phyloP scores from a whole-genome alignment of 2,888 invertebrate genomes.

The Nephrotoma flavescens region DNA sequence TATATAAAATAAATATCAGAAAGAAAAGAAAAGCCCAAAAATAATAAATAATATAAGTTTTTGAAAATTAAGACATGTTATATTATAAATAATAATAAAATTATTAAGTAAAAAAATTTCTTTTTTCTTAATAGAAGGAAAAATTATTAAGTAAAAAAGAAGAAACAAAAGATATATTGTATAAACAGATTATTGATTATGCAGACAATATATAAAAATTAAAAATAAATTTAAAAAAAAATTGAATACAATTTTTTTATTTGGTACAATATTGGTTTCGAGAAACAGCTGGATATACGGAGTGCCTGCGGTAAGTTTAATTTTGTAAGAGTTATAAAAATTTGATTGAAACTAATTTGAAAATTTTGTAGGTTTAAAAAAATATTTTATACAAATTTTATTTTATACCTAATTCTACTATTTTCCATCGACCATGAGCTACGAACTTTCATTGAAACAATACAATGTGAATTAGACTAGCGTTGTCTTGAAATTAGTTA shows the following conservation, averaged over 20 bases:
- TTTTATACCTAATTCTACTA: too few relatives aligned
- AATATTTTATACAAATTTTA: too few relatives aligned
- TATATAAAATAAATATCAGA: background rate
- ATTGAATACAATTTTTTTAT: background rate
- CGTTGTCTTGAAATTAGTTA: too few relatives aligned
- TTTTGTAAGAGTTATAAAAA: too few relatives aligned
- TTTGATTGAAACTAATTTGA: too few relatives aligned
- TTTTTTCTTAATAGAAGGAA: conserved; percentile 1
- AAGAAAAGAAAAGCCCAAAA: background rate
- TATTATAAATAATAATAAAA: background rate
- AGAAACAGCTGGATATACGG: too few relatives aligned
- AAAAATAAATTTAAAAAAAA: background rate
- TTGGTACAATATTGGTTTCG: background rate
- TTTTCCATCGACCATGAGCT: too few relatives aligned
- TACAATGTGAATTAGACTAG: too few relatives aligned
- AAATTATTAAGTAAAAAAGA: background rate
- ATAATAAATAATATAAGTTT: background rate
- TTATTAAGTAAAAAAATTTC: background rate
- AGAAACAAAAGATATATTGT: background rate
- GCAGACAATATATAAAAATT: conserved; percentile 1
- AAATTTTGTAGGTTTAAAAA: too few relatives aligned
- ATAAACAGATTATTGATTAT: conserved; percentile 1
- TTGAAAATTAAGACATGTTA: background rate
- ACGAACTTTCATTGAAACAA: too few relatives aligned
- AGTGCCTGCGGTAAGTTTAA: too few relatives aligned